Evolutionary conservation across 1,140 invertebrate species (phyloP), one percentile per base, ranked within the genome.

Genomic region (Formica selysi): DNA sequence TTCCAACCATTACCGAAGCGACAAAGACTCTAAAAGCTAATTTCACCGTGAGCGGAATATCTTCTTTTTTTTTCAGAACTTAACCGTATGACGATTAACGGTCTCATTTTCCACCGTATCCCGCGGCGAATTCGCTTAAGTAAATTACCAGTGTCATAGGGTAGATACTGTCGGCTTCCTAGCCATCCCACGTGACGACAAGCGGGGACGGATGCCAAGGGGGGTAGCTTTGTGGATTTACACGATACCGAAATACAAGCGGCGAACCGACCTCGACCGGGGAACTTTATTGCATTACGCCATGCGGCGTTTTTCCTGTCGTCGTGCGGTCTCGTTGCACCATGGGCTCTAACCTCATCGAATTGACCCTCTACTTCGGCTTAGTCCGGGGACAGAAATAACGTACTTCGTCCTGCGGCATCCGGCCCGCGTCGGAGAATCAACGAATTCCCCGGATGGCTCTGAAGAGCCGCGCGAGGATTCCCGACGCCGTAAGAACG

Each of bases 221-320:
- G 32, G 54, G 83, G 44, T 59, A 76, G 81, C 57, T 86, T 84
- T 61, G 62, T 70, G 91, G 93, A 95, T 94, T 94, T 94, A 93
- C 91, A 87, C 89, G 87, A 89, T 89, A 89, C 86, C 88, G 81
- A 81, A 85, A 86, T 87, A 89, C 88, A 67, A 81, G 48, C 44
- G 62, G n/a, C 36, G 64, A 85, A 57, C 59, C 86, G n/a, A 51
- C 57, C 84, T 86, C 76, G 64, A 71, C 26, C 62, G 41, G 29
- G 65, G 83, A 83, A 71, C 91, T 95, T 95, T 93, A 94, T 95
- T 94, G 91, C 94, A 94, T 94, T 95, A 94, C 91, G 83, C 89
- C 74, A 89, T 91, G 81, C 86, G 87, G 86, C 89, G 87, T 94
- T 94, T 94, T 94, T 94, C 92, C 89, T 91, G 89, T 91, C 85